A percentile compares a stretch with the other conserved stretches of the same genome.
Evolutionary conservation across 2,113 vertebrate genomes (phyloP).

Genomic region (Phylloscopus trochiloides): DNA sequence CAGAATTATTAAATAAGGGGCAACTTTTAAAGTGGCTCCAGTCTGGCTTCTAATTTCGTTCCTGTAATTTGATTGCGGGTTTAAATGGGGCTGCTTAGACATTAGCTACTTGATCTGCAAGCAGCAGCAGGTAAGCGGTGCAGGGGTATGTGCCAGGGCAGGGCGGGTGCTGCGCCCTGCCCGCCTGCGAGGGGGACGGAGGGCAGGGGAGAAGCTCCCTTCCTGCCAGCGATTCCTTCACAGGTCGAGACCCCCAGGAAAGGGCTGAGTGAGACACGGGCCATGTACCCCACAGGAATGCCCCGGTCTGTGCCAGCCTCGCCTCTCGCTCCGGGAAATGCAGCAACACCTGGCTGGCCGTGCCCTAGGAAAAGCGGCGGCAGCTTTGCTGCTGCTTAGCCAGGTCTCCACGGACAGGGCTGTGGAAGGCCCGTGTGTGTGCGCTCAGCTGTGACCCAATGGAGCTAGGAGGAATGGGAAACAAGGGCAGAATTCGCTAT

Average conservation of each 20-base stretch:
- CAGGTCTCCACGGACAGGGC: accelerated
- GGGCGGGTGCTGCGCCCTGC: not conserved
- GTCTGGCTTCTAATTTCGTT: constrained; percentile 64
- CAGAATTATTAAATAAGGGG: constrained; percentile 49
- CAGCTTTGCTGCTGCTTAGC: not conserved
- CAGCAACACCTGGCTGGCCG: accelerated
- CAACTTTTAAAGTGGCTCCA: constrained; percentile 61
- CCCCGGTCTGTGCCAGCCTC: not conserved
- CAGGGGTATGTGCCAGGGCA: not conserved
- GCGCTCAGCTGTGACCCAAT: accelerated
- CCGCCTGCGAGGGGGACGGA: not conserved
- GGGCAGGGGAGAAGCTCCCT: not conserved
- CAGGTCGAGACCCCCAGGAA: not conserved
- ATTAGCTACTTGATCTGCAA: not conserved
- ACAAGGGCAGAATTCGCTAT: not conserved
- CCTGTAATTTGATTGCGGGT: constrained; percentile 52
- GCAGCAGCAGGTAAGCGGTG: constrained; percentile 4
- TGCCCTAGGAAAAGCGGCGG: accelerated
- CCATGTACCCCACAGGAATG: accelerated
- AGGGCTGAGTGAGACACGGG: accelerated
- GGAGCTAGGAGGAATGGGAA: not conserved
- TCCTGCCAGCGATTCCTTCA: not conserved
- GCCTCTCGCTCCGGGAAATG: accelerated
- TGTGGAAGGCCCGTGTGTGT: accelerated
- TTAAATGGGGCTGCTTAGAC: constrained; percentile 35